Conservation (phyloP, 2,888 invertebrate genomes). For the Troglohyphantes excavatus region DNA sequence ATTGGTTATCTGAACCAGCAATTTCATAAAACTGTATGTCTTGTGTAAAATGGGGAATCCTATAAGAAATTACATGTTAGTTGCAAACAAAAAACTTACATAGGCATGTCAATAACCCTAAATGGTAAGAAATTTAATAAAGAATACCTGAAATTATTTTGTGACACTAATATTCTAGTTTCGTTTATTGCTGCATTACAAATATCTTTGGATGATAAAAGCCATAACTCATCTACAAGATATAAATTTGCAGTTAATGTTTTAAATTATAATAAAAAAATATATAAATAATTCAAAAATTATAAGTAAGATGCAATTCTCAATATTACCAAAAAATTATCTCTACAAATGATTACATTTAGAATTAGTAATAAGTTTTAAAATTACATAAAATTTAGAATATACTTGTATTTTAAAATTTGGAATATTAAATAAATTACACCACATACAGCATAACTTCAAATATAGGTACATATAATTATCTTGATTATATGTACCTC, state of each 20-base stretch:
- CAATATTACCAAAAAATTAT: too few relatives aligned
- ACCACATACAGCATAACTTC: too few relatives aligned
- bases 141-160: conserved; percentile 66
- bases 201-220: conserved; percentile 56
- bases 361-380: too few relatives aligned
- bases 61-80: too few relatives aligned
- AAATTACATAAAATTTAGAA: too few relatives aligned
- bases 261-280: background rate
- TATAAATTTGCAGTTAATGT: background rate
- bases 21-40: conserved; percentile 57
- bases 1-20: conserved; percentile 22
- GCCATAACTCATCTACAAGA: conserved; percentile 58
- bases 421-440: too few relatives aligned
- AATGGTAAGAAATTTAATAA: background rate
- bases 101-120: too few relatives aligned
- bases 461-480: too few relatives aligned
- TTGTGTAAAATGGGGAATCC: conserved; percentile 51
- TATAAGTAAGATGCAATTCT: background rate
- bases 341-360: too few relatives aligned
- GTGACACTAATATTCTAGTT: conserved; percentile 14
- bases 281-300: background rate
- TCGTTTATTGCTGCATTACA: conserved; percentile 58
- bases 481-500: too few relatives aligned
- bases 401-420: too few relatives aligned
- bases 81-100: too few relatives aligned